phyloP scores from a whole-genome alignment of 2,797 vertebrate genomes.

The Hapalemur alaotrensis region DNA sequence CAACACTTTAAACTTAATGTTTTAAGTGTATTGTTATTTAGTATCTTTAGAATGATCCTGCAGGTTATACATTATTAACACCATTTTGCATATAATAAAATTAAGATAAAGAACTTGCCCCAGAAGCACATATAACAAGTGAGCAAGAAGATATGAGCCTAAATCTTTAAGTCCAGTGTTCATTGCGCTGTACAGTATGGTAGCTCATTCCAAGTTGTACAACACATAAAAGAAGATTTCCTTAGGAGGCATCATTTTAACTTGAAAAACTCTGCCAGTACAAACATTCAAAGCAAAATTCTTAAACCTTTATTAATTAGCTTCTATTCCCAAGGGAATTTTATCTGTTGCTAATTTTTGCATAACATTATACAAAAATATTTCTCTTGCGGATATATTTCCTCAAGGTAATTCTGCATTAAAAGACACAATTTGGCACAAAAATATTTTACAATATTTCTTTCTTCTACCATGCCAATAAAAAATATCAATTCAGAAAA shows the following conservation, averaged over 20 bases:
- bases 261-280: background rate
- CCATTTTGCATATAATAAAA: background rate
- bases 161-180: background rate
- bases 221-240: background rate
- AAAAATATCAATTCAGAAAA: conserved; percentile 43
- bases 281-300: background rate
- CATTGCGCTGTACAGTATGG: fast-evolving
- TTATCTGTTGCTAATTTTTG: background rate
- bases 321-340: background rate
- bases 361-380: background rate
- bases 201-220: background rate
- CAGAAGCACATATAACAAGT: background rate
- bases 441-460: background rate
- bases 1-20: background rate
- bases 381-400: background rate
- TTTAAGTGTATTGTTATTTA: background rate
- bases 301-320: background rate
- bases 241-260: background rate
- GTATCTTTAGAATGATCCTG: background rate
- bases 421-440: background rate
- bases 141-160: background rate
- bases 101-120: background rate
- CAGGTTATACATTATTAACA: background rate
- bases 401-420: background rate
- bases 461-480: background rate